These are phyloP conservation scores for Limnephilus lunatus DNA, from an alignment of 2,888 invertebrate species.

Conservation along the genomic window DNA sequence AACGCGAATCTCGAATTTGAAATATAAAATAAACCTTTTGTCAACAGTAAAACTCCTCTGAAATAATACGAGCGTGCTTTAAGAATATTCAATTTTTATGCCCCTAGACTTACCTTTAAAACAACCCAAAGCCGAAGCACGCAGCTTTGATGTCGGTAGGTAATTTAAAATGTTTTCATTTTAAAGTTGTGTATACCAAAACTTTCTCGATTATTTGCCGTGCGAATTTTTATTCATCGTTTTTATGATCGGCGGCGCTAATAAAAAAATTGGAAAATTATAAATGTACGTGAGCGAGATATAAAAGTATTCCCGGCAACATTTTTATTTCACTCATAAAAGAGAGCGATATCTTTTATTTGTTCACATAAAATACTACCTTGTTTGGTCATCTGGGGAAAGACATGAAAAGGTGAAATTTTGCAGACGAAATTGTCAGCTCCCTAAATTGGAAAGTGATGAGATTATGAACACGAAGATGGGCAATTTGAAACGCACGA, in stretches of 20 bases:
- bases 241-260: constrained; percentile 31
- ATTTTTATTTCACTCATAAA: constrained; percentile 60
- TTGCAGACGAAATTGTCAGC: constrained; percentile 27
- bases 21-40: neutral
- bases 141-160: neutral
- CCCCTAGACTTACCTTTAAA: neutral
- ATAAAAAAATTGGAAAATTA: constrained; percentile 45
- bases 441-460: constrained; percentile 15
- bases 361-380: constrained; percentile 58
- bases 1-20: neutral
- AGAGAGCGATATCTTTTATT: constrained; percentile 59
- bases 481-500: constrained; percentile 13
- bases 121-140: neutral
- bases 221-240: constrained; percentile 7
- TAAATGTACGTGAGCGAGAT: constrained; percentile 40
- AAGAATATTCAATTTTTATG: neutral
- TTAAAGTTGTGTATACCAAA: neutral
- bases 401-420: constrained; percentile 12
- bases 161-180: constrained; percentile 26
- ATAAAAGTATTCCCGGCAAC: constrained; percentile 3
- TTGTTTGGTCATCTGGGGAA: constrained; percentile 49
- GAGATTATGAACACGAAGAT: neutral
- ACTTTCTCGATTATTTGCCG: constrained; percentile 4
- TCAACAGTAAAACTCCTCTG: neutral
- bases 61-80: neutral